Evolutionary conservation across 2,888 invertebrate species (phyloP).

Genomic region (Nomada lathburiana): DNA sequence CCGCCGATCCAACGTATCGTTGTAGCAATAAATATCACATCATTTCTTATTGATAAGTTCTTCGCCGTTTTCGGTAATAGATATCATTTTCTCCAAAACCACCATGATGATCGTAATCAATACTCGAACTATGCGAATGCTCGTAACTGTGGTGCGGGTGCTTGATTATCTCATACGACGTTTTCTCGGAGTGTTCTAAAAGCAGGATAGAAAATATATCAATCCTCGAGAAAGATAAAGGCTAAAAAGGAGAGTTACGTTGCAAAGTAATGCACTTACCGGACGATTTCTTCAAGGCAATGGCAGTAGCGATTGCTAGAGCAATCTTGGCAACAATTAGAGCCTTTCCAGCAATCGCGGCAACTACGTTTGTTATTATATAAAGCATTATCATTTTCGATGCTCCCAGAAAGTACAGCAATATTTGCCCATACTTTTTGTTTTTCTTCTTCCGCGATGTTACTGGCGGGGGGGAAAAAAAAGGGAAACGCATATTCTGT

Average conservation of each 20-base stretch:
- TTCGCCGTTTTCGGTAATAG: slow-evolving; percentile 55
- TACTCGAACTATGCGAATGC: slow-evolving; percentile 90
- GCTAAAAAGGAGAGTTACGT: neutral
- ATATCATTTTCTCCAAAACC: slow-evolving; percentile 47
- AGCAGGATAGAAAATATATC: neutral
- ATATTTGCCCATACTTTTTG: slow-evolving; percentile 88
- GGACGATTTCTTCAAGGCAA: slow-evolving; percentile 90
- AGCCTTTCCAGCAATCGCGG: slow-evolving; percentile 93
- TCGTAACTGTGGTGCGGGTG: slow-evolving; percentile 93
- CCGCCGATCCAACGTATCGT: too few relatives aligned
- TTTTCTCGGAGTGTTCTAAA: slow-evolving; percentile 89
- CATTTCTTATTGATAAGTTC: neutral
- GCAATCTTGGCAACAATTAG: slow-evolving; percentile 93
- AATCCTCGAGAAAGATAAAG: neutral
- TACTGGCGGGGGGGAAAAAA: slow-evolving; percentile 43
- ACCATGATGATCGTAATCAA: slow-evolving; percentile 87
- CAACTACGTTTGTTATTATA: slow-evolving; percentile 91
- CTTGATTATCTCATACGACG: slow-evolving; percentile 94
- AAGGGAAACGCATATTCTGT: neutral
- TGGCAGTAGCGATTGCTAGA: slow-evolving; percentile 91
- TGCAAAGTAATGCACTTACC: slow-evolving; percentile 67
- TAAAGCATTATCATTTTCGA: slow-evolving; percentile 92
- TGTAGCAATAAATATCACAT: neutral
- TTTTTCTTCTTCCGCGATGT: slow-evolving; percentile 85
- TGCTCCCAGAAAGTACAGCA: slow-evolving; percentile 91